phyloP scores from a whole-genome alignment of 2,797 vertebrate genomes.

The Pelochelys cantorii region DNA sequence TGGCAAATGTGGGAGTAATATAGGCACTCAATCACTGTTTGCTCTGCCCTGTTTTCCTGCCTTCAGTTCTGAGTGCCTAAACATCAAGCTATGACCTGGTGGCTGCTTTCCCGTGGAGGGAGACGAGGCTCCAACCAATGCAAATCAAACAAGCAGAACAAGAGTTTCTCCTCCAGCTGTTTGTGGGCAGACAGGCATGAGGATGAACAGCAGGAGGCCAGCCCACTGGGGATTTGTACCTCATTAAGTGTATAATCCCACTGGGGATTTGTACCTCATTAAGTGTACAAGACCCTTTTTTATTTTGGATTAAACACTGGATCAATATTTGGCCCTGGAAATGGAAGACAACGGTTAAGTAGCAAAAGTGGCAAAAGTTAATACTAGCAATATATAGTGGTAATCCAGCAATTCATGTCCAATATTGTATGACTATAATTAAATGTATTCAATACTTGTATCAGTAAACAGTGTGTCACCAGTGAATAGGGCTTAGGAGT shows the following conservation, averaged over 20 bases:
- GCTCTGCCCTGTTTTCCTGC: conserved; percentile 2
- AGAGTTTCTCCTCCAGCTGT: conserved; percentile 34
- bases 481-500: not conserved
- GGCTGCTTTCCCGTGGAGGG: conserved; percentile 39
- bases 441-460: not conserved
- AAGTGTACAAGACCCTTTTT: not conserved
- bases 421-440: not conserved
- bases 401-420: not conserved
- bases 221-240: conserved; percentile 23
- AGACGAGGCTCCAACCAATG: conserved; percentile 43
- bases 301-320: conserved; percentile 12
- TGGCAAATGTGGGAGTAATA: conserved; percentile 36
- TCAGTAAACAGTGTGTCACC: not conserved
- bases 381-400: not conserved
- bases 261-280: conserved; percentile 24
- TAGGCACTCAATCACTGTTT: conserved; percentile 51
- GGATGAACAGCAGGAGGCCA: conserved; percentile 7
- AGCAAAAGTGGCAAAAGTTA: not conserved
- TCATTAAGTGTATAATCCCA: conserved; percentile 11
- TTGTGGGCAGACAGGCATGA: not conserved
- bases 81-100: conserved; percentile 25
- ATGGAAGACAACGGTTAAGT: not conserved
- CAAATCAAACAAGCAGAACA: conserved; percentile 31
- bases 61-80: conserved; percentile 51
- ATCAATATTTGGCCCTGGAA: conserved; percentile 39